Conservation (phyloP, 2,113 vertebrate genomes). For the Potamarius usumacintae region DNA sequence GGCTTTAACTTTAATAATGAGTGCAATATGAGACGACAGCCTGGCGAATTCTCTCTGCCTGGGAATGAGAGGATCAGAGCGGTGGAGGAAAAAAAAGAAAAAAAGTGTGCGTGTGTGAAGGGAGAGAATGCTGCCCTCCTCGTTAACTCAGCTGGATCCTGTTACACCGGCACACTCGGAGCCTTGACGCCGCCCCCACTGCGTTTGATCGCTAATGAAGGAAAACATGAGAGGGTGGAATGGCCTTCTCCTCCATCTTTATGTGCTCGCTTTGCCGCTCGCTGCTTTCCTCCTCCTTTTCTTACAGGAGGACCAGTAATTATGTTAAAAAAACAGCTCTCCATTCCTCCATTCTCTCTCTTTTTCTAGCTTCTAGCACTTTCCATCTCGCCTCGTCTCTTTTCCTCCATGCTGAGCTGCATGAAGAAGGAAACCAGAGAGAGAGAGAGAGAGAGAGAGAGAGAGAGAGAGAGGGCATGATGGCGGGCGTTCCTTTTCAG, state of each 20-base stretch:
- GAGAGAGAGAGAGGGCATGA: conserved; percentile 36
- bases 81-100: background rate
- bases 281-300: conserved; percentile 17
- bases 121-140: conserved; percentile 33
- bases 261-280: conserved; percentile 6
- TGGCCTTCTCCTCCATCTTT: conserved; percentile 8
- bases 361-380: background rate
- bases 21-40: background rate
- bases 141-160: conserved; percentile 49
- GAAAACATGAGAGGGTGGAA: conserved; percentile 41
- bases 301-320: conserved; percentile 37
- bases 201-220: conserved; percentile 55
- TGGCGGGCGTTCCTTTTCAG: conserved; percentile 84
- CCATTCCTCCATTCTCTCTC: background rate
- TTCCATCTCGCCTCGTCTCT: background rate
- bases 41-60: background rate
- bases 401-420: background rate
- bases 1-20: conserved; percentile 38
- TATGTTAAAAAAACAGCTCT: conserved; percentile 13
- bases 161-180: conserved; percentile 31
- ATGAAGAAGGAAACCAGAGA: background rate
- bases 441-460: conserved; percentile 58
- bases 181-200: background rate
- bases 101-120: background rate
- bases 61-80: conserved; percentile 14